phyloP scores from a whole-genome alignment of 2,797 vertebrate species.

The Syngnathus acus region DNA sequence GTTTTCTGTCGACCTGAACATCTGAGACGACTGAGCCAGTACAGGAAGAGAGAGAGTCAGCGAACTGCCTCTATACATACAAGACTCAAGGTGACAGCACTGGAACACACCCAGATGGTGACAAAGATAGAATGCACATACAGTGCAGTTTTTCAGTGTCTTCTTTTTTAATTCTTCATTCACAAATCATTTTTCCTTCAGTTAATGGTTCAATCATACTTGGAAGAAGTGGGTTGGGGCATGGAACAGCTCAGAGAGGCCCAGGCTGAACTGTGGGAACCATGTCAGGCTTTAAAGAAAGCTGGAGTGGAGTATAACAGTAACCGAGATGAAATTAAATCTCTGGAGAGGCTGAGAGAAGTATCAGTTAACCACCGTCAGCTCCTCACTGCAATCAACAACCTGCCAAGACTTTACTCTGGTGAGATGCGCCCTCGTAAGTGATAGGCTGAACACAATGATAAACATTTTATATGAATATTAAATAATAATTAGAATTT shows the following conservation, averaged over 20 bases:
- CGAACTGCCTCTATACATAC: slow-evolving; percentile 84
- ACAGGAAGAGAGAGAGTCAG: slow-evolving; percentile 83
- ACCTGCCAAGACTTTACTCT: slow-evolving; percentile 82
- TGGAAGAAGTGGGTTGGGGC: slow-evolving; percentile 86
- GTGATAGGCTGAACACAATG: no score
- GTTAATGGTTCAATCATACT: slow-evolving; percentile 89
- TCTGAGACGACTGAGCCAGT: slow-evolving; percentile 80
- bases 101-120: background rate
- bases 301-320: slow-evolving; percentile 60
- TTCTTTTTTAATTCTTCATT: background rate
- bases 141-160: no score
- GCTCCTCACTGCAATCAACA: slow-evolving; percentile 80
- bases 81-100: slow-evolving; percentile 80
- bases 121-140: no score
- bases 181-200: slow-evolving; percentile 30
- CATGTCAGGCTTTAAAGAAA: slow-evolving; percentile 68
- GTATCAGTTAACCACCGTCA: slow-evolving; percentile 73
- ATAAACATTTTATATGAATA: no score
- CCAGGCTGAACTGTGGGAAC: slow-evolving; percentile 64
- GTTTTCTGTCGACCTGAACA: slow-evolving; percentile 90
- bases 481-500: no score
- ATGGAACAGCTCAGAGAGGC: slow-evolving; percentile 81
- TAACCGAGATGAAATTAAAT: slow-evolving; percentile 52
- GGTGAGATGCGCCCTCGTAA: slow-evolving; percentile 61
- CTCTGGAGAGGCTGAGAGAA: slow-evolving; percentile 71